Percentiles rank a stretch among this genome's conserved stretches.
Evolutionary conservation across 2,113 vertebrate species (phyloP).

Genomic region (Ceyx cyanopectus): DNA sequence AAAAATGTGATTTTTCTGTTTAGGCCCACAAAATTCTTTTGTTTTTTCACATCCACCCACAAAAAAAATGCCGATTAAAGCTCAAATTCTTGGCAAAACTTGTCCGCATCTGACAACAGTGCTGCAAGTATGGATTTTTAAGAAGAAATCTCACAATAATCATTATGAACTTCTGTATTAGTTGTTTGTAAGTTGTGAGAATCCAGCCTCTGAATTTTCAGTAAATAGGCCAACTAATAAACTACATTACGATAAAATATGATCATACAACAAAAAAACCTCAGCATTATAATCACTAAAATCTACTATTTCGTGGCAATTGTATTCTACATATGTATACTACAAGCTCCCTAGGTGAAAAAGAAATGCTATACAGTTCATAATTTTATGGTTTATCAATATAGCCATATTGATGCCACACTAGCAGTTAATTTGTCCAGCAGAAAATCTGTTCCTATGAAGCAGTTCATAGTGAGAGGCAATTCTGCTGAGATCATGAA

Average conservation of each 20-base stretch:
- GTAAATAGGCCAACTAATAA: not conserved
- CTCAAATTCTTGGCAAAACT: conserved; percentile 44
- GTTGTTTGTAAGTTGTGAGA: not conserved
- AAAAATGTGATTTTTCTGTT: conserved; percentile 45
- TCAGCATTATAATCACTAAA: not conserved
- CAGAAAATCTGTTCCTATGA: not conserved
- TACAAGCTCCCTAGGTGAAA: not conserved
- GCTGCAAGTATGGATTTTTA: not conserved
- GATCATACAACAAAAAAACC: not conserved
- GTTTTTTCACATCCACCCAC: conserved; percentile 42
- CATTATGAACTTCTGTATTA: not conserved
- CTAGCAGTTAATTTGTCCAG: not conserved
- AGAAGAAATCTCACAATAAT: not conserved
- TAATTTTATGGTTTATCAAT: not conserved
- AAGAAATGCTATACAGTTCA: not conserved
- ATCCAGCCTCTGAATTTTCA: not conserved
- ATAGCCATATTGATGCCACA: no score
- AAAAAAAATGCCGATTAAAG: conserved; percentile 48
- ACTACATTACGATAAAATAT: not conserved
- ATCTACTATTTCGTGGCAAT: not conserved
- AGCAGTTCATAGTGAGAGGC: not conserved
- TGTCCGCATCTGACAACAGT: not conserved
- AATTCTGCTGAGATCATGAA: not conserved
- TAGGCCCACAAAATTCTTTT: conserved; percentile 44
- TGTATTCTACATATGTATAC: not conserved